phyloP scores from a whole-genome alignment of 2,888 invertebrate genomes.

The Lithophane semibrunnea region DNA sequence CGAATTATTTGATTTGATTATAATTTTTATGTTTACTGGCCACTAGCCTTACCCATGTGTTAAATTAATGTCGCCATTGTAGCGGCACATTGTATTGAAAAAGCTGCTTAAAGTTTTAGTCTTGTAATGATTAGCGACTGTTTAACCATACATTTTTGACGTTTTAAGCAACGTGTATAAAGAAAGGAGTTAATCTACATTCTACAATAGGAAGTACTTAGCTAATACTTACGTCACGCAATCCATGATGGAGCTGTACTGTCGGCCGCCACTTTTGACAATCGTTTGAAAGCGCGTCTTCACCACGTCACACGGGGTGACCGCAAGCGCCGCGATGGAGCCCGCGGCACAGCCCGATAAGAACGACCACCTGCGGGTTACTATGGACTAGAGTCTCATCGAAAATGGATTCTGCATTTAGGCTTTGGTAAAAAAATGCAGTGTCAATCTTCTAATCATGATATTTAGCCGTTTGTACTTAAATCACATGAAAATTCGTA shows the following conservation, averaged over 20 bases:
- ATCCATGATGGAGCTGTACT: conserved; percentile 96
- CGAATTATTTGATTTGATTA: too few species aligned
- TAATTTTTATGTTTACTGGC: too few species aligned
- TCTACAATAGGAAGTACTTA: neutral
- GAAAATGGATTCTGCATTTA: too few species aligned
- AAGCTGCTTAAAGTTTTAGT: neutral
- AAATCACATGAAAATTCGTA: neutral
- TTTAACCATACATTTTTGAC: neutral
- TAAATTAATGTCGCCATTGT: too few species aligned
- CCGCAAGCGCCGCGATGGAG: conserved; percentile 95
- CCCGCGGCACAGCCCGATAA: conserved; percentile 97
- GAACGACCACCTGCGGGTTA: conserved; percentile 95
- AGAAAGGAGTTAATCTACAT: neutral
- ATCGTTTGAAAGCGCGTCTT: conserved; percentile 99
- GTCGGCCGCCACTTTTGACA: conserved; percentile 96
- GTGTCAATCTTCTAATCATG: neutral
- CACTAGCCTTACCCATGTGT: too few species aligned
- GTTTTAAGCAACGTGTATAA: neutral
- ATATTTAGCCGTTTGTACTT: neutral
- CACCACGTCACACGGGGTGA: conserved; percentile 99
- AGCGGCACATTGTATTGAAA: neutral
- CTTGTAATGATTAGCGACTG: neutral
- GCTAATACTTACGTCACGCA: conserved; percentile 94
- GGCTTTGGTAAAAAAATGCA: neutral
- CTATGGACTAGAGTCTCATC: neutral